phyloP scores from a whole-genome alignment of 2,113 vertebrate genomes.

The Podocnemis expansa region DNA sequence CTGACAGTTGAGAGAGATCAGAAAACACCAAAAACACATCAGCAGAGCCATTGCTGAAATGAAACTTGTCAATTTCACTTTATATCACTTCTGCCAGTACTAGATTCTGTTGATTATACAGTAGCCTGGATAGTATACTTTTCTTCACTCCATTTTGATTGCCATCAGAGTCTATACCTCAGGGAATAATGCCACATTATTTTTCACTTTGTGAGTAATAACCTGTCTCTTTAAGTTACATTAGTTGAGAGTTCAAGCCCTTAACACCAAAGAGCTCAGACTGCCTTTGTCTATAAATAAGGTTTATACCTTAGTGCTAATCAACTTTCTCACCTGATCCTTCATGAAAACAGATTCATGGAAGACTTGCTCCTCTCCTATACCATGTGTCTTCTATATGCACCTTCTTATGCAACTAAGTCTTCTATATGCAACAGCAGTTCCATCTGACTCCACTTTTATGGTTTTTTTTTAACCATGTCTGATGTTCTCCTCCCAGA shows the following conservation, averaged over 20 bases:
- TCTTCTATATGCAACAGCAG: not conserved
- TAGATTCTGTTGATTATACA: not conserved
- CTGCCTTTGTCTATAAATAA: not conserved
- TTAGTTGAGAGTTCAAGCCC: not conserved
- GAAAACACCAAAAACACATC: not conserved
- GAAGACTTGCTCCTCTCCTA: not conserved
- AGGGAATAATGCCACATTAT: slow-evolving; percentile 51
- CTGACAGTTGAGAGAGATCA: not conserved
- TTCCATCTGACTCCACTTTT: not conserved
- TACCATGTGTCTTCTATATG: not conserved
- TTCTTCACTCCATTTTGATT: slow-evolving; percentile 3
- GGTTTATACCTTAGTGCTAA: not conserved
- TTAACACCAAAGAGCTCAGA: not conserved
- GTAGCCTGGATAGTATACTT: not conserved
- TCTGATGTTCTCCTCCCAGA: no score
- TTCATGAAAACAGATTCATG: not conserved
- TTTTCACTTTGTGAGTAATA: slow-evolving; percentile 59
- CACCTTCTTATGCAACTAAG: not conserved
- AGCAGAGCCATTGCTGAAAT: not conserved
- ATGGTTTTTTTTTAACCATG: not conserved
- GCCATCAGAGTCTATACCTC: not conserved
- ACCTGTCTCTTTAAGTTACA: slow-evolving; percentile 51
- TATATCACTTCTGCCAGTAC: not conserved
- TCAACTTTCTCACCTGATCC: not conserved
- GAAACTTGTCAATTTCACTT: slow-evolving; percentile 30